Evolutionary conservation across 2,113 vertebrate genomes (phyloP).

Genomic region (Triplophysa rosa): DNA sequence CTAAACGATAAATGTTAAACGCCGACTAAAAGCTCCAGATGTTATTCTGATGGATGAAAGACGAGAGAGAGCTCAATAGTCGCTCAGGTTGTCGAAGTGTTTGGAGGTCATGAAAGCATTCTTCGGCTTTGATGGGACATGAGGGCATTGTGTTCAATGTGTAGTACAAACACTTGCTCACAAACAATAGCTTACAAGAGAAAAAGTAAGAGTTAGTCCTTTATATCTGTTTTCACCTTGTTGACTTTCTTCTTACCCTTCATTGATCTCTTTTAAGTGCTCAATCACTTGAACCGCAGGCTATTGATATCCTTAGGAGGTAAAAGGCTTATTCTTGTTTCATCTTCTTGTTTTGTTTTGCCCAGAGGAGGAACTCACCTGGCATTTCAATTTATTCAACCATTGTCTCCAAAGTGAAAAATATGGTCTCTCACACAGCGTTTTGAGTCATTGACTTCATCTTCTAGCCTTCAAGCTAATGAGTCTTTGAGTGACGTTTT

Average conservation of each 20-base stretch:
- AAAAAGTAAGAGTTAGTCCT: constrained; percentile 6
- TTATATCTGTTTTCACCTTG: constrained; percentile 2
- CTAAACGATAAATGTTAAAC: constrained; percentile 18
- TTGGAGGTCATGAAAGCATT: constrained; percentile 27
- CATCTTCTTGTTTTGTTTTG: constrained; percentile 10
- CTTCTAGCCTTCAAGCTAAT: constrained; percentile 45
- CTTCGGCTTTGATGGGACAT: constrained; percentile 6
- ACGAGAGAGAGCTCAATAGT: not conserved
- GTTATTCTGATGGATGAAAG: constrained; percentile 36
- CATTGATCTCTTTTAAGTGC: constrained; percentile 36
- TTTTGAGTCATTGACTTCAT: constrained; percentile 46
- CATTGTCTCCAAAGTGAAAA: constrained; percentile 13
- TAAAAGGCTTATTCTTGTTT: constrained; percentile 11
- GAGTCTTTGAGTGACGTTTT: constrained; percentile 46
- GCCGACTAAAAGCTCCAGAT: constrained; percentile 35
- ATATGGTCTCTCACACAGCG: not conserved
- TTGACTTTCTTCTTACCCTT: constrained; percentile 35
- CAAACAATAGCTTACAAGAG: constrained; percentile 17
- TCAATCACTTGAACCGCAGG: constrained; percentile 8
- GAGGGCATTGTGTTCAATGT: constrained; percentile 35
- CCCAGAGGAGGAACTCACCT: constrained; percentile 31
- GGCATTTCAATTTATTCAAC: not conserved
- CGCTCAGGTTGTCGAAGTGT: constrained; percentile 7
- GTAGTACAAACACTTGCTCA: constrained; percentile 21
- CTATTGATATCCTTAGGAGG: constrained; percentile 21